Evolutionary conservation across 2,797 vertebrate genomes (phyloP).

Genomic region (Lagorchestes hirsutus): DNA sequence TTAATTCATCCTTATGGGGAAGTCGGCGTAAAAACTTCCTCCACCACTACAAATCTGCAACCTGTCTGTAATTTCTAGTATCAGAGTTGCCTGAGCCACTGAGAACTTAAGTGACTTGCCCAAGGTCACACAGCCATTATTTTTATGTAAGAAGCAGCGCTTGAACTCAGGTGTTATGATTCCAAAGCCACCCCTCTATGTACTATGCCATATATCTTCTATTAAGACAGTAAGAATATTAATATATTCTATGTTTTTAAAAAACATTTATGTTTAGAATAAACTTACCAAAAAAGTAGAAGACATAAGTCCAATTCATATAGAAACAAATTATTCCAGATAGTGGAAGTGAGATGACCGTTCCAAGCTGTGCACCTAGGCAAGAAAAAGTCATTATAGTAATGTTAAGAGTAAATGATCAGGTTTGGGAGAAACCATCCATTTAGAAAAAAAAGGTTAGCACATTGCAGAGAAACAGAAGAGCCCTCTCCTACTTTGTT

Average conservation of each 20-base stretch:
- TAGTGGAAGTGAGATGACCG: constrained; percentile 94
- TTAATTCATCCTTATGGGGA: neutral
- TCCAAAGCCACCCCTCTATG: neutral
- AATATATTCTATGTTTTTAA: neutral
- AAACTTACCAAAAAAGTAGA: constrained; percentile 96
- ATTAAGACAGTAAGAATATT: neutral
- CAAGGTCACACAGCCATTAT: neutral
- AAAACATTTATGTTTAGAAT: constrained; percentile 47
- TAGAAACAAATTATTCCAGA: constrained; percentile 97
- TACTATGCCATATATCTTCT: neutral
- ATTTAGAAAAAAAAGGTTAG: neutral
- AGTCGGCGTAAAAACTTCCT: neutral
- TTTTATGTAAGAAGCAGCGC: neutral
- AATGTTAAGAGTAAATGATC: constrained; percentile 7
- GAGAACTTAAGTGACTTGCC: neutral
- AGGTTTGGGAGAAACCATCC: neutral
- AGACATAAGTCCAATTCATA: constrained; percentile 96
- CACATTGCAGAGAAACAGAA: neutral
- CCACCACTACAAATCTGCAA: neutral
- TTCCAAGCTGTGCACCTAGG: constrained; percentile 95
- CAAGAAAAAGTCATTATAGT: constrained; percentile 47
- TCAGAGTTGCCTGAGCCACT: neutral
- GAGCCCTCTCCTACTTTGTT: neutral
- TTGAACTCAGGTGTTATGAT: neutral
- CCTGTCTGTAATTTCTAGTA: neutral